Conservation (phyloP, 2,113 vertebrate genomes). For the Tragulus kanchil region DNA sequence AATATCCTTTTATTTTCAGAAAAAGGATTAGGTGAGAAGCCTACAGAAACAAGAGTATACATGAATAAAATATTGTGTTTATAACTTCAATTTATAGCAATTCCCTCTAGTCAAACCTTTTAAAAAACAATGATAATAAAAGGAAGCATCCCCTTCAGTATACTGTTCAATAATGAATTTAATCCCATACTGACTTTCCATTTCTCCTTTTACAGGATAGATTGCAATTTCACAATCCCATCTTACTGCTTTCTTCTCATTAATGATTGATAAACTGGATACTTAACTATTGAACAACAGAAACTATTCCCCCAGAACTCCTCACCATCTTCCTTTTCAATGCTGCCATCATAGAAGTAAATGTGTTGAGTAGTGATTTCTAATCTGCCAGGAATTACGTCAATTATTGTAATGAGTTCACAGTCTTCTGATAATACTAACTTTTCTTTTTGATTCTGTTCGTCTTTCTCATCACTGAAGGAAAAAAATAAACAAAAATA, state of each 20-base stretch:
- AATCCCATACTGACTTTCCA: conserved; percentile 8
- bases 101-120: background rate
- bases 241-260: conserved; percentile 45
- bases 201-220: conserved; percentile 26
- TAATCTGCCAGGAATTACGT: conserved; percentile 95
- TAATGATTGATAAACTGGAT: conserved; percentile 29
- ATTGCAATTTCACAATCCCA: background rate
- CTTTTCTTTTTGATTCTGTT: conserved; percentile 96
- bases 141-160: conserved; percentile 13
- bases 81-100: background rate
- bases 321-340: conserved; percentile 97
- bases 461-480: conserved; percentile 93
- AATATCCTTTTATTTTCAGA: conserved; percentile 27
- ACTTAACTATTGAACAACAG: conserved; percentile 57
- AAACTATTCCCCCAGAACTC: conserved; percentile 59
- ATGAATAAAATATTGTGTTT: conserved; percentile 53
- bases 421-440: conserved; percentile 95
- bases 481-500: conserved; percentile 36
- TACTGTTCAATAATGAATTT: background rate
- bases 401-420: conserved; percentile 96
- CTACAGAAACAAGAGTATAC: background rate
- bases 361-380: conserved; percentile 98
- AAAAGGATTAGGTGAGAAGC: conserved; percentile 3
- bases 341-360: conserved; percentile 96
- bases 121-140: conserved; percentile 19